Evolutionary conservation across 2,888 invertebrate genomes (phyloP).

Genomic region (Minunthozetes semirufus): DNA sequence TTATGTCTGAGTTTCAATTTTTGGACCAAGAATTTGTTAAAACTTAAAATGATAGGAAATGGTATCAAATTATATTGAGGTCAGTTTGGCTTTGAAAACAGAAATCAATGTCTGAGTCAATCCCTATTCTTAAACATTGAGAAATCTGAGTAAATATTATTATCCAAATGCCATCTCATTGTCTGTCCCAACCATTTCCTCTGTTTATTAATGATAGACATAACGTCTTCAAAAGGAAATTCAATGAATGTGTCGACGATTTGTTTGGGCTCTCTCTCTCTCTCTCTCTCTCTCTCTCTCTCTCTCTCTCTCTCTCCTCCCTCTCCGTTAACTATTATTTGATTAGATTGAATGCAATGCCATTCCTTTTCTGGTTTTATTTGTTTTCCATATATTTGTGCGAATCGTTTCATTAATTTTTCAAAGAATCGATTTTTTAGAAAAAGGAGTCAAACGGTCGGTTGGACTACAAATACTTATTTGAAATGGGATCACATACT

Average conservation of each 20-base stretch:
- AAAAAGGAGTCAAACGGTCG: no score
- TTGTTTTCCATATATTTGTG: background rate
- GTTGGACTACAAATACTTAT: no score
- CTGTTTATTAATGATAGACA: constrained; percentile 1
- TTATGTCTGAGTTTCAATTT: no score
- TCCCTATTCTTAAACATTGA: no score
- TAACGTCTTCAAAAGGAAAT: constrained; percentile 3
- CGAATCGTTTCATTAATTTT: background rate
- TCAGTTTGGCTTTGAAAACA: no score
- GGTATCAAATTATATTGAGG: no score
- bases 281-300: background rate
- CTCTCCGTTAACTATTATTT: background rate
- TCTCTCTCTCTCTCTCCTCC: background rate
- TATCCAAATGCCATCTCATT: background rate
- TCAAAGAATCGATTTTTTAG: background rate
- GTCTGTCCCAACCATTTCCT: background rate
- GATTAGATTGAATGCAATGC: constrained; percentile 5
- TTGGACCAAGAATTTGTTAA: no score
- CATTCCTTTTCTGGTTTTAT: background rate
- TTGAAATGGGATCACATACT: no score
- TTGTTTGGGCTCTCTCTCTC: background rate
- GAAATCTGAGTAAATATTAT: background rate
- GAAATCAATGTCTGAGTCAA: no score
- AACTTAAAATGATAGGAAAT: no score
- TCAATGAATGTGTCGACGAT: constrained; percentile 6